These are phyloP conservation scores for Ichneumoninae sp. DNA, from an alignment of 2,888 invertebrate species.

Conservation along the genomic window DNA sequence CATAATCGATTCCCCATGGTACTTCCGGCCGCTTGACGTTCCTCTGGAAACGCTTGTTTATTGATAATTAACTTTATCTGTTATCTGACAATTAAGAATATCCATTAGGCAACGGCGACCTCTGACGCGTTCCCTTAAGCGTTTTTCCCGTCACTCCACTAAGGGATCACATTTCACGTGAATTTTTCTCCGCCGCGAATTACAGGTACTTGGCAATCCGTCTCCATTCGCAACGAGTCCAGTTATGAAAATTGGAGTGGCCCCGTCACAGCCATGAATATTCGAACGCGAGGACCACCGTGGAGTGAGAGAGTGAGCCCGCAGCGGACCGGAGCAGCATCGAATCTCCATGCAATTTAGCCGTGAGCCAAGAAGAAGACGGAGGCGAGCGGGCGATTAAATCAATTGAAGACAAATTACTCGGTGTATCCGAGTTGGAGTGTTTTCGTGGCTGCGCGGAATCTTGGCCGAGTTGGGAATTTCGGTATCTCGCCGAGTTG, in stretches of 20 bases:
- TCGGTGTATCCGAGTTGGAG: conserved; percentile 48
- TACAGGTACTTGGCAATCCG: conserved; percentile 55
- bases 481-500: conserved; percentile 44
- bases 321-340: not conserved
- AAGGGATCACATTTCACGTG: not conserved
- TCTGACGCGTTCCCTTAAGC: no score
- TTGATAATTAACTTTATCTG: no score
- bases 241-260: conserved; percentile 67
- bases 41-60: conserved; percentile 72
- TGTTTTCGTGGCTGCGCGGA: conserved; percentile 53
- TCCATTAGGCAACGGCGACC: no score
- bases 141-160: not conserved
- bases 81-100: no score
- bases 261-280: conserved; percentile 61
- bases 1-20: conserved; percentile 59
- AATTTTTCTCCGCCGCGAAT: conserved; percentile 42
- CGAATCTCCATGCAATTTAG: conserved; percentile 66
- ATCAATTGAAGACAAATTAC: conserved; percentile 68
- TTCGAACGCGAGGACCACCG: conserved; percentile 46
- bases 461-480: conserved; percentile 54
- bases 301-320: conserved; percentile 1
- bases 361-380: conserved; percentile 38
- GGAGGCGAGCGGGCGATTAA: conserved; percentile 62
- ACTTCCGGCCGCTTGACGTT: conserved; percentile 70
- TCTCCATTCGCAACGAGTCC: conserved; percentile 62